These are phyloP conservation scores for Atherinomorus stipes DNA, from an alignment of 2,113 vertebrate genomes.

Conservation along the genomic window DNA sequence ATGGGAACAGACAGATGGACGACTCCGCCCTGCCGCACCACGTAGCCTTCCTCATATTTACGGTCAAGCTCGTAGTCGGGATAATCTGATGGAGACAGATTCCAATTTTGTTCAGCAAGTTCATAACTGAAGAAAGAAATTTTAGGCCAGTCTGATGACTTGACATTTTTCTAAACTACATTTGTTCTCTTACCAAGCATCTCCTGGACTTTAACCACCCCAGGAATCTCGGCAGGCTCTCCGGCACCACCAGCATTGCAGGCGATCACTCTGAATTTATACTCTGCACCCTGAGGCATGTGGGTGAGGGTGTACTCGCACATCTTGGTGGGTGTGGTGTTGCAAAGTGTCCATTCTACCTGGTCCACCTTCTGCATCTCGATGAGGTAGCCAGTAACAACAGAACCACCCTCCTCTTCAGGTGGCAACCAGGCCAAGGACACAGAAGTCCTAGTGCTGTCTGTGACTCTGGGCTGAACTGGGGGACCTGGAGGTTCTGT, in stretches of 20 bases:
- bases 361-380: slow-evolving; percentile 99
- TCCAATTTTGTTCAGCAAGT: neutral
- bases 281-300: slow-evolving; percentile 97
- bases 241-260: slow-evolving; percentile 96
- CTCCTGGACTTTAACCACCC: slow-evolving; percentile 96
- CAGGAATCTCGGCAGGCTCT: slow-evolving; percentile 95
- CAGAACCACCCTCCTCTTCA: slow-evolving; percentile 95
- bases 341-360: slow-evolving; percentile 98
- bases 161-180: no score
- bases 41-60: slow-evolving; percentile 93
- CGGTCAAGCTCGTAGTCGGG: slow-evolving; percentile 93
- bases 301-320: slow-evolving; percentile 98
- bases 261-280: slow-evolving; percentile 94
- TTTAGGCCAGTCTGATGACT: neutral
- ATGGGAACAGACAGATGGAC: slow-evolving; percentile 94
- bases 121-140: neutral
- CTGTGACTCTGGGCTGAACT: slow-evolving; percentile 92
- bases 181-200: slow-evolving; percentile 92
- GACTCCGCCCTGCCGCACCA: slow-evolving; percentile 96
- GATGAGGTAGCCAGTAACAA: slow-evolving; percentile 93
- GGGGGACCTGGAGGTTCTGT: slow-evolving; percentile 94
- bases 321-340: slow-evolving; percentile 97
- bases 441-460: slow-evolving; percentile 96
- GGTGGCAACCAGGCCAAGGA: slow-evolving; percentile 95
- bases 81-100: slow-evolving; percentile 84